phyloP scores from a whole-genome alignment of 2,797 vertebrate genomes.

The Dicrostonyx torquatus region DNA sequence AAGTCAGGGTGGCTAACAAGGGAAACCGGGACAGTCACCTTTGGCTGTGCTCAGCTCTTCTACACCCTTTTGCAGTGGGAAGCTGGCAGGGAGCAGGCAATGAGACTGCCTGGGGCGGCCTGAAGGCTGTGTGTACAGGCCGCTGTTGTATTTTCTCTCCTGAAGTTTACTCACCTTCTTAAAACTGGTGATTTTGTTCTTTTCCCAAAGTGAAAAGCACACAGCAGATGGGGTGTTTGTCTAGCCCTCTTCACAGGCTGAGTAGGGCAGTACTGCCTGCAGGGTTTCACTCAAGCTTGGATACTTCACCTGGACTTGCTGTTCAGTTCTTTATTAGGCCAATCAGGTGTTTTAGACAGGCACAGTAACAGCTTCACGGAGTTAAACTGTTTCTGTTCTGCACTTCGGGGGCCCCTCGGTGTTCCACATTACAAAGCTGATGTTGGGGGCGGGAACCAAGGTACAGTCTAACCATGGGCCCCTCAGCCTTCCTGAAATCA shows the following conservation, averaged over 20 bases:
- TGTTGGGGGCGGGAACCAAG: neutral
- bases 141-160: neutral
- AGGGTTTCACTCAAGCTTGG: neutral
- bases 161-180: constrained; percentile 49
- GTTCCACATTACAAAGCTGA: neutral
- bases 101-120: fast-evolving
- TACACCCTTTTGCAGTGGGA: neutral
- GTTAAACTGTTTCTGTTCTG: neutral
- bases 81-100: neutral
- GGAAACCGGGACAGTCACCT: neutral
- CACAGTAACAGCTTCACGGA: no score
- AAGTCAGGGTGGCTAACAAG: neutral
- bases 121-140: neutral
- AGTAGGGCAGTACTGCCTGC: neutral
- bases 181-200: neutral
- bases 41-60: fast-evolving
- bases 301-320: no score
- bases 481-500: neutral
- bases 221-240: neutral
- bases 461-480: neutral
- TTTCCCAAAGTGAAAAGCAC: constrained; percentile 69
- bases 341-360: no score
- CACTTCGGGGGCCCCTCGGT: neutral
- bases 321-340: no score
- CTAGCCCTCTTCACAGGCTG: no score